Conservation (phyloP, 2,113 vertebrate species). For the Caretta caretta region DNA sequence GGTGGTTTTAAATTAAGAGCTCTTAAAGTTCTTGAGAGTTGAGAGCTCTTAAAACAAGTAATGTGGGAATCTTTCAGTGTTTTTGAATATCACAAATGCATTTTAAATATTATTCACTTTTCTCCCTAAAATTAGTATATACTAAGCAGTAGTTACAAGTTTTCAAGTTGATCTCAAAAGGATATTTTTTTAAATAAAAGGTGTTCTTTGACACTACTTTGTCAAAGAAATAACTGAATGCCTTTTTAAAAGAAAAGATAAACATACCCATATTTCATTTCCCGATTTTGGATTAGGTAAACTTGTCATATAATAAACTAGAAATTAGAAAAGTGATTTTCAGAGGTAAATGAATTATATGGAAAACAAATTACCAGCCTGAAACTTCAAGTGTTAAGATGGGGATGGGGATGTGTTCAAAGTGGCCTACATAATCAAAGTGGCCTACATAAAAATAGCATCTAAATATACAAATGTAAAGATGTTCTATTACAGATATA, state of each 20-base stretch:
- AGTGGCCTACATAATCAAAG: constrained; percentile 13
- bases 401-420: constrained; percentile 15
- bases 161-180: constrained; percentile 28
- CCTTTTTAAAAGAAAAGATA: neutral
- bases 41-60: neutral
- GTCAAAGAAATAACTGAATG: neutral
- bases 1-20: neutral
- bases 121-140: constrained; percentile 16
- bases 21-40: neutral
- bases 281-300: neutral
- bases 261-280: neutral
- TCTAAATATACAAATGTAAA: neutral
- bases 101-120: neutral
- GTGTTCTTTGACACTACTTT: constrained; percentile 15
- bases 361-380: constrained; percentile 24
- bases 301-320: fast-evolving
- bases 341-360: neutral
- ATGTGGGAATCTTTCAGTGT: neutral
- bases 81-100: neutral
- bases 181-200: neutral
- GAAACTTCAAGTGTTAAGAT: constrained; percentile 7
- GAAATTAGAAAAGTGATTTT: constrained; percentile 3
- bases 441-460: constrained; percentile 36
- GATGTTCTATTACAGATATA: constrained; percentile 20
- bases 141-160: constrained; percentile 39